Conservation (phyloP, 2,888 invertebrate species). For the Drosophila acutilabella region DNA sequence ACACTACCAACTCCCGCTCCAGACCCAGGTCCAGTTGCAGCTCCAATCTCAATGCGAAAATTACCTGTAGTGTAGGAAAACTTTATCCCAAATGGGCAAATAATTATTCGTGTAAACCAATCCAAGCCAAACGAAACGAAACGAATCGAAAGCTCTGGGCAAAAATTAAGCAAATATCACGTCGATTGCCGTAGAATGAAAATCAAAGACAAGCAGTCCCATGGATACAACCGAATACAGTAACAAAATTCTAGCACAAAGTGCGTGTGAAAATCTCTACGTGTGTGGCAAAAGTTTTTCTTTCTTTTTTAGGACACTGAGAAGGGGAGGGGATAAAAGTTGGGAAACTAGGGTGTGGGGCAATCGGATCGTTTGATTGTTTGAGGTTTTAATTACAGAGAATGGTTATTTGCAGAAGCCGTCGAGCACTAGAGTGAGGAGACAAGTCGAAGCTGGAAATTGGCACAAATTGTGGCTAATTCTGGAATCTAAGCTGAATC, state of each 20-base stretch:
- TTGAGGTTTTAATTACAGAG: slow-evolving; percentile 73
- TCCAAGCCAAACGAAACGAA: slow-evolving; percentile 23
- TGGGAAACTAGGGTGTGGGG: not conserved
- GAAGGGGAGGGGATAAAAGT: not conserved
- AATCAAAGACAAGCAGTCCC: slow-evolving; percentile 53
- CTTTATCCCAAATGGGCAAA: slow-evolving; percentile 75
- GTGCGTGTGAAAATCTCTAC: slow-evolving; percentile 68
- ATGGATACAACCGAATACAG: slow-evolving; percentile 35
- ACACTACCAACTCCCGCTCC: slow-evolving; percentile 17
- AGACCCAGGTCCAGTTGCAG: not conserved
- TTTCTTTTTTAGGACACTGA: not conserved
- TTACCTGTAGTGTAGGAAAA: slow-evolving; percentile 45
- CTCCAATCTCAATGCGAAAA: slow-evolving; percentile 37
- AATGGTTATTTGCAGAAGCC: slow-evolving; percentile 60
- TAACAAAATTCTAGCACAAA: slow-evolving; percentile 60
- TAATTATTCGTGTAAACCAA: slow-evolving; percentile 71
- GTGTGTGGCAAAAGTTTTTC: slow-evolving; percentile 56
- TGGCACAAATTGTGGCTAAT: slow-evolving; percentile 63
- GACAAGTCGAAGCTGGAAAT: slow-evolving; percentile 51
- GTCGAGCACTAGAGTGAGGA: slow-evolving; percentile 22
- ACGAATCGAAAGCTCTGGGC: slow-evolving; percentile 23
- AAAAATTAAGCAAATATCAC: slow-evolving; percentile 79
- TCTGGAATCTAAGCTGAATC: slow-evolving; percentile 18
- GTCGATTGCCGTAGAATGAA: slow-evolving; percentile 50
- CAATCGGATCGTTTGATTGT: slow-evolving; percentile 55